These are phyloP conservation scores for Amblyopsis hoosieri DNA, from an alignment of 2,797 vertebrate species.

Conservation along the genomic window DNA sequence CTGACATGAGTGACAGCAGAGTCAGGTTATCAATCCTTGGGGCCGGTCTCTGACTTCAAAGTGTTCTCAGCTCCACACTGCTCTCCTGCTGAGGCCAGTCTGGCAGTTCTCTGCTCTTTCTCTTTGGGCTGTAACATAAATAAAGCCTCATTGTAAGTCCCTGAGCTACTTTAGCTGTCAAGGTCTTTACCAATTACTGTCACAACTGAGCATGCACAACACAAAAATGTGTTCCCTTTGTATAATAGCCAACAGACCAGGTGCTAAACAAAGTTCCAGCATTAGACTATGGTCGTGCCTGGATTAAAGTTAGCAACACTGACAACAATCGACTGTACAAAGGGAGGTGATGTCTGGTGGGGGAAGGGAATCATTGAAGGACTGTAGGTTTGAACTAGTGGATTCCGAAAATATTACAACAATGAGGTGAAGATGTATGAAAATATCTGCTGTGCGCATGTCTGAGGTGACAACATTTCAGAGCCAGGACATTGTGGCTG, in stretches of 20 bases:
- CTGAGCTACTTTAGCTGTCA: conserved; percentile 84
- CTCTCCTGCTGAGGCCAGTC: conserved; percentile 74
- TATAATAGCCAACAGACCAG: conserved; percentile 66
- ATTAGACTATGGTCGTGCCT: conserved; percentile 11
- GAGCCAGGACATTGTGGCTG: conserved; percentile 85
- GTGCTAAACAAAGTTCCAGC: conserved; percentile 23
- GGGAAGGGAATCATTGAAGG: too few relatives aligned
- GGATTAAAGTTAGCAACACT: background rate
- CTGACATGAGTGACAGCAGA: conserved; percentile 78
- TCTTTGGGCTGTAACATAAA: conserved; percentile 81
- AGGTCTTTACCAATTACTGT: conserved; percentile 85
- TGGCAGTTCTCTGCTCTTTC: conserved; percentile 79
- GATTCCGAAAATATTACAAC: too few relatives aligned
- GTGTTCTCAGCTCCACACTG: conserved; percentile 66
- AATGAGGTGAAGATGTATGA: conserved; percentile 29
- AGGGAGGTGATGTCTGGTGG: background rate
- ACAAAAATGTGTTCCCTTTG: conserved; percentile 63
- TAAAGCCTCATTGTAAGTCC: conserved; percentile 82
- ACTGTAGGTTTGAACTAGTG: too few relatives aligned
- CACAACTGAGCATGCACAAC: conserved; percentile 64
- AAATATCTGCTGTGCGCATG: conserved; percentile 54
- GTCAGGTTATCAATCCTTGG: conserved; percentile 77
- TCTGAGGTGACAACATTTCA: conserved; percentile 75
- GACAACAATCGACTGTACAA: background rate
- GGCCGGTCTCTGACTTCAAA: conserved; percentile 79